Conservation (phyloP, 2,113 vertebrate species). For the Crypturellus undulatus region DNA sequence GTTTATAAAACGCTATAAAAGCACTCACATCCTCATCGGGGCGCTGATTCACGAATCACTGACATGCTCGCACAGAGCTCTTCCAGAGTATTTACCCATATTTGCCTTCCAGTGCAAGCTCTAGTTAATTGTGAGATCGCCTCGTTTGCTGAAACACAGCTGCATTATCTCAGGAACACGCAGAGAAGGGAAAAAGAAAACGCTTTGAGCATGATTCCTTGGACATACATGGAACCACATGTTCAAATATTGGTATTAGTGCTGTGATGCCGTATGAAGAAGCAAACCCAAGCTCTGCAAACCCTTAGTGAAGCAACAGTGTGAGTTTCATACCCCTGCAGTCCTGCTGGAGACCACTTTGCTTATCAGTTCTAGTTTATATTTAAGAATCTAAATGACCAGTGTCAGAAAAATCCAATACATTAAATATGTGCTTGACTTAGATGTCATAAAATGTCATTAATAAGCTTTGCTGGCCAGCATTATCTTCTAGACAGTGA, state of each 20-base stretch:
- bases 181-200: not conserved
- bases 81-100: not conserved
- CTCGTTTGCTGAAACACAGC: not conserved
- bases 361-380: not conserved
- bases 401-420: not conserved
- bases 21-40: not conserved
- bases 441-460: not conserved
- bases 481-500: not conserved
- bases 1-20: constrained; percentile 2
- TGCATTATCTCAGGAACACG: not conserved
- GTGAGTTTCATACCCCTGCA: not conserved
- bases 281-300: not conserved
- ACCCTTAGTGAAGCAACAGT: accelerated
- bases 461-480: not conserved
- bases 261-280: not conserved
- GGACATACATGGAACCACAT: not conserved
- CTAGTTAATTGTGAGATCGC: not conserved
- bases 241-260: not conserved
- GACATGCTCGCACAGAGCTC: not conserved
- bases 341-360: not conserved
- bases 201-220: not conserved
- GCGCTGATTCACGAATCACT: not conserved
- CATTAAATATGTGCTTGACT: not conserved
- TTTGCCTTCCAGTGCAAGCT: not conserved
- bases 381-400: not conserved